Percentiles rank a stretch among this genome's conserved stretches.
These are phyloP conservation scores for Proteles cristata DNA, from an alignment of 2,113 vertebrate species.

Conservation along the genomic window DNA sequence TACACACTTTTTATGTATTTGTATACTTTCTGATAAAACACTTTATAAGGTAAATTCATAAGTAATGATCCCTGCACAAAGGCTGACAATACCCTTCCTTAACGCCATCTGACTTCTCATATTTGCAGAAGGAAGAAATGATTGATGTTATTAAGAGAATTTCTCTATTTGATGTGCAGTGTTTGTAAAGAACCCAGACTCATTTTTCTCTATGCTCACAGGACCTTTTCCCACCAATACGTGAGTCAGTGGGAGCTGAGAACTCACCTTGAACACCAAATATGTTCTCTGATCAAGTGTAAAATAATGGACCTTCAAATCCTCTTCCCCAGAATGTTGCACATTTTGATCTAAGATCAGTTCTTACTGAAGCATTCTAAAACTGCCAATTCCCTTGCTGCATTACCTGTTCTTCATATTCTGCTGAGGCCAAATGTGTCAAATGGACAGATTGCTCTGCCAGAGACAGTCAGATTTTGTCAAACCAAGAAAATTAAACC, in stretches of 20 bases:
- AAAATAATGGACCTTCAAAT: not conserved
- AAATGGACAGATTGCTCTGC: conserved; percentile 65
- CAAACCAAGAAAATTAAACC: conserved; percentile 79
- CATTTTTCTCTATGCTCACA: not conserved
- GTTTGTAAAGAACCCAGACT: not conserved
- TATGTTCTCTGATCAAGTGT: not conserved
- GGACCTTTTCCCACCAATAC: not conserved
- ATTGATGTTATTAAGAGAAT: not conserved
- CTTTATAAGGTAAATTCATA: not conserved
- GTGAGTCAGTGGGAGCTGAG: not conserved
- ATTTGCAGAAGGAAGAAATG: not conserved
- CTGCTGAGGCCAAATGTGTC: conserved; percentile 66
- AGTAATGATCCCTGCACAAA: not conserved
- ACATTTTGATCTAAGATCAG: not conserved
- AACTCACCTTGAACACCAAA: not conserved
- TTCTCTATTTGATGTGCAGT: not conserved
- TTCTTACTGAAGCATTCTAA: conserved; percentile 47
- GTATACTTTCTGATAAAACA: not conserved
- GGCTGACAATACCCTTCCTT: not conserved
- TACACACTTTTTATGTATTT: not conserved
- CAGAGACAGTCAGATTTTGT: conserved; percentile 69
- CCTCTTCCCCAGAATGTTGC: not conserved
- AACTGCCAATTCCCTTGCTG: conserved; percentile 28
- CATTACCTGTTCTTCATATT: conserved; percentile 61
- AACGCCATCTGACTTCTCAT: not conserved